Percentiles rank a stretch among this genome's conserved stretches.
These are phyloP conservation scores for Pogonocherus hispidulus DNA, from an alignment of 2,888 invertebrate genomes.

Conservation along the genomic window DNA sequence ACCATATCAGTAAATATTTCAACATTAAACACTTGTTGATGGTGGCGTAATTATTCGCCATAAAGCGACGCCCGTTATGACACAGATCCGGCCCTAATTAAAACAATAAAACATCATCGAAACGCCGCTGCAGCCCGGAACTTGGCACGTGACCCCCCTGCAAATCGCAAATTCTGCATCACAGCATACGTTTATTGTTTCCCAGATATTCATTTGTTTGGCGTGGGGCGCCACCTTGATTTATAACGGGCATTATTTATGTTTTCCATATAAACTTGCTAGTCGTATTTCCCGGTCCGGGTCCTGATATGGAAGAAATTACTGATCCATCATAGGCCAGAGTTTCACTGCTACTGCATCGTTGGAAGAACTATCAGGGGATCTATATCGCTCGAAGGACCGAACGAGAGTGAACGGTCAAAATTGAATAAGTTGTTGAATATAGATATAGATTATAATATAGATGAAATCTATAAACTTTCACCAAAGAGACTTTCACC, in stretches of 20 bases:
- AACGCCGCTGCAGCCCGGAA: constrained; percentile 5
- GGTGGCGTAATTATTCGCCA: constrained; percentile 21
- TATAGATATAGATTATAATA: no score
- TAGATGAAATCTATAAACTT: no score
- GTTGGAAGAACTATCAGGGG: no score
- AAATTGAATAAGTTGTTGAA: no score
- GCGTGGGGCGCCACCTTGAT: constrained; percentile 17
- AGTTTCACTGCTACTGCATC: not conserved
- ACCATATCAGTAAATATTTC: not conserved
- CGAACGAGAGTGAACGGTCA: no score
- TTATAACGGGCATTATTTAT: constrained; percentile 26
- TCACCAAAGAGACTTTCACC: no score
- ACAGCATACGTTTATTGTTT: constrained; percentile 33
- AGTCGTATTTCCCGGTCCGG: not conserved
- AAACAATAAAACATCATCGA: constrained; percentile 35
- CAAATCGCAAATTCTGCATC: constrained; percentile 35
- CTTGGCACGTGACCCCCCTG: constrained; percentile 32
- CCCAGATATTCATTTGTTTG: constrained; percentile 28
- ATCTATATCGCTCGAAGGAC: no score
- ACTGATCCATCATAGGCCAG: constrained; percentile 1
- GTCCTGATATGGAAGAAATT: constrained; percentile 6
- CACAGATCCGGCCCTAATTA: constrained; percentile 33
- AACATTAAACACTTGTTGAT: constrained; percentile 28
- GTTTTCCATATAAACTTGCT: constrained; percentile 29
- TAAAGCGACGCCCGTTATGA: constrained; percentile 25